These are phyloP conservation scores for Melangyna quadrimaculata DNA, from an alignment of 2,888 invertebrate genomes.

Conservation along the genomic window DNA sequence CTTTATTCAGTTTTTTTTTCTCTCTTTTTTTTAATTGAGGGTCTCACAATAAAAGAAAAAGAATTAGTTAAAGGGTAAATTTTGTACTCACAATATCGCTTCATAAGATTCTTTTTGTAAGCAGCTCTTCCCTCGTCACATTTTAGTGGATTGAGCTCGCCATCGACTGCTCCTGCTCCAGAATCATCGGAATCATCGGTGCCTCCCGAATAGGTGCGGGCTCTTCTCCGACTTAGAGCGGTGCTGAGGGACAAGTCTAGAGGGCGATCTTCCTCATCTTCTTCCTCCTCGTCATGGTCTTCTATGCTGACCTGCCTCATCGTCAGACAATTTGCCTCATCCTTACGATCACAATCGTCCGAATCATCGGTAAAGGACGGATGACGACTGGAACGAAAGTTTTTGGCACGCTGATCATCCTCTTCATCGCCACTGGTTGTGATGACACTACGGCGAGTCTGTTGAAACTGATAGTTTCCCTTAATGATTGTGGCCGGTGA, in stretches of 20 bases:
- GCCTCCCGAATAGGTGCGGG: slow-evolving; percentile 87
- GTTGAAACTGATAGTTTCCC: slow-evolving; percentile 67
- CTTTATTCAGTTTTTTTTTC: not conserved
- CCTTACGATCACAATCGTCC: slow-evolving; percentile 65
- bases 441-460: slow-evolving; percentile 74
- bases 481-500: slow-evolving; percentile 62
- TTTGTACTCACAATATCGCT: slow-evolving; percentile 94
- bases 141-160: slow-evolving; percentile 75
- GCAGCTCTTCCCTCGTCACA: slow-evolving; percentile 82
- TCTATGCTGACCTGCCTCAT: slow-evolving; percentile 51
- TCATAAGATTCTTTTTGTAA: slow-evolving; percentile 96
- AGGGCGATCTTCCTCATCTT: slow-evolving; percentile 85
- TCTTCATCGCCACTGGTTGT: slow-evolving; percentile 73
- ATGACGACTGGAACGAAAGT: slow-evolving; percentile 52
- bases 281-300: slow-evolving; percentile 73
- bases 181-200: slow-evolving; percentile 90
- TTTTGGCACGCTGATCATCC: slow-evolving; percentile 58
- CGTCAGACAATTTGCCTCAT: slow-evolving; percentile 35
- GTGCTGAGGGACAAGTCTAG: slow-evolving; percentile 88
- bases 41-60: not conserved
- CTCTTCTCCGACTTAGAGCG: slow-evolving; percentile 76
- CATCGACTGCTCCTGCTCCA: slow-evolving; percentile 82
- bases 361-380: slow-evolving; percentile 65
- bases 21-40: not conserved
- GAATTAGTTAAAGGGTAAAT: not conserved